Evolutionary conservation across 37 sponge, comb jelly and placozoan species (phyloP).

Genomic region (Spongia lamella): DNA sequence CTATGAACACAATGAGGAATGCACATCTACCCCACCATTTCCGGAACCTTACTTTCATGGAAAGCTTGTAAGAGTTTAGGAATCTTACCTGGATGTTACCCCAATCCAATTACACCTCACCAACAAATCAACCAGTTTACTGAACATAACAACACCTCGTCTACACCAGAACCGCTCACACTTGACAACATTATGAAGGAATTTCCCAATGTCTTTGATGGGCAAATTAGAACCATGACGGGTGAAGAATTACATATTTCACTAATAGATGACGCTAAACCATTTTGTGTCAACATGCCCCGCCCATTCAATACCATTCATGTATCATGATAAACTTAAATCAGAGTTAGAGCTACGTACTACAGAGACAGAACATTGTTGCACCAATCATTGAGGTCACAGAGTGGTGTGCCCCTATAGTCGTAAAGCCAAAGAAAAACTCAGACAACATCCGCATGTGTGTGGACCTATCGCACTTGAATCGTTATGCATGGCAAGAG

Average conservation of each 20-base stretch:
- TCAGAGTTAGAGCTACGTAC: conserved; percentile 36
- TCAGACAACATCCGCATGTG: conserved; percentile 38
- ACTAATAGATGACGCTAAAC: conserved; percentile 34
- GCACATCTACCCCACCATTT: neutral
- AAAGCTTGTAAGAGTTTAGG: neutral
- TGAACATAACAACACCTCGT: too few species aligned
- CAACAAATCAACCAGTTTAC: neutral
- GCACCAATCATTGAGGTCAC: conserved; percentile 33
- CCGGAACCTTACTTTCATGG: neutral
- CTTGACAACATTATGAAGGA: neutral
- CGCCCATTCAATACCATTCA: conserved; percentile 28
- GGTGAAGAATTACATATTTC: too few species aligned
- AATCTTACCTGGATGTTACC: conserved; percentile 21
- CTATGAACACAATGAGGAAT: neutral
- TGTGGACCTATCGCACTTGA: too few species aligned
- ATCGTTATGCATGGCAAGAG: conserved; percentile 18
- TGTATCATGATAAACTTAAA: conserved; percentile 39
- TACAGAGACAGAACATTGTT: conserved; percentile 20
- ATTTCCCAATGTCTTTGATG: neutral
- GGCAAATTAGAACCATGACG: conserved; percentile 5
- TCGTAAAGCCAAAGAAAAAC: conserved; percentile 36
- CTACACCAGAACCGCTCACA: neutral
- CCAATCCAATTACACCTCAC: neutral
- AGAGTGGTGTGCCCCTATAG: conserved; percentile 42
- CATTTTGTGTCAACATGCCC: conserved; percentile 47